Evolutionary conservation across 2,888 invertebrate species (phyloP), one percentile per base, ranked within the genome.

Genomic region (Lepidochrysops patricia): DNA sequence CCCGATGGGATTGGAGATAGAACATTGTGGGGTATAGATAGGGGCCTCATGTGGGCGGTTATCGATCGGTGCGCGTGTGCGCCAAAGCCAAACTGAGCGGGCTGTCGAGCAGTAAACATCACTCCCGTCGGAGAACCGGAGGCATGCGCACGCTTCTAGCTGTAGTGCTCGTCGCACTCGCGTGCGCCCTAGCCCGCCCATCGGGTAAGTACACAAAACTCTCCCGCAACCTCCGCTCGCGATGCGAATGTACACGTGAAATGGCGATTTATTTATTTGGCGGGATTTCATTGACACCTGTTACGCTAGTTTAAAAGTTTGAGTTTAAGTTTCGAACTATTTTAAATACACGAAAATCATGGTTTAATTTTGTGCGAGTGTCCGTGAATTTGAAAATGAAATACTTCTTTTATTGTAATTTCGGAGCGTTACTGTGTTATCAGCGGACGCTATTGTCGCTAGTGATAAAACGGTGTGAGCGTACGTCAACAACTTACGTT

Each of bases 21-120:
- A 49, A 29, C 58, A 25, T 58, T 58, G 49, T 27, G 37, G 35
- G n/a, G 4, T 13, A 23, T 4, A 32, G 58, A 58, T 58, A 32
- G 19, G 49, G 26, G 48, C 75, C 77, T 72, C 68, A 82, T 84
- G 84, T 87, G 84, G 86, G 86, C 79, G 85, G 76, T 74, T 86
- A 87, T 87, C 85, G 86, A 87, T 87, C 84, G 82, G 73, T 79
- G 84, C 84, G 73, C 74, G 68, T 67, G 72, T 76, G 74, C 80
- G 83, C 82, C 80, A 76, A 71, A 61, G 64, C 59, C 63, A 58
- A 64, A 63, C 43, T 26, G 27, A 34, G 56, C 27, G n/a, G n/a
- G 26, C 15, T 19, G 49, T n/a, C n/a, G n/a, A n/a, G 61, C 64
- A 72, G 79, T 81, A 79, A 79, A 80, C 80, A 81, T 70, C 73